Conservation (phyloP, 2,797 vertebrate species). For the Lacerta viridis region DNA sequence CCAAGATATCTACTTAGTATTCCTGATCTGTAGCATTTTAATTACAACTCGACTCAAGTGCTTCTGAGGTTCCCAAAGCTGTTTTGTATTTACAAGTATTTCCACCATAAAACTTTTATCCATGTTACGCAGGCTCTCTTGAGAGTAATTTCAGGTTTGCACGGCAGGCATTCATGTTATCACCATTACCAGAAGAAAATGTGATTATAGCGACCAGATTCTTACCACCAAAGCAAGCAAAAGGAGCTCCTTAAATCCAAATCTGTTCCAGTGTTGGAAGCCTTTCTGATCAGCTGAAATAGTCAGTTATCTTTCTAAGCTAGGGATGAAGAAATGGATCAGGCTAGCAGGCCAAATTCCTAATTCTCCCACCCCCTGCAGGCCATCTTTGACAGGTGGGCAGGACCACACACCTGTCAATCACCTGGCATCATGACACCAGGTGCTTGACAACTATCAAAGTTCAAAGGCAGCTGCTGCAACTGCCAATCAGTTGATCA, state of each 20-base stretch:
- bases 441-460: no score
- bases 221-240: background rate
- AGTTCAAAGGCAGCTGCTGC: no score
- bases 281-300: background rate
- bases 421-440: no score
- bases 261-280: background rate
- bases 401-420: no score
- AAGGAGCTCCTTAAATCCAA: background rate
- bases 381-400: no score
- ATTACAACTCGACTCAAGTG: constrained; percentile 1
- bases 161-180: background rate
- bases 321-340: no score
- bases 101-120: constrained; percentile 22
- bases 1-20: background rate
- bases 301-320: background rate
- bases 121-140: constrained; percentile 5
- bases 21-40: constrained; percentile 37
- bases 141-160: constrained; percentile 23
- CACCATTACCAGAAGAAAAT: background rate
- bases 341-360: no score
- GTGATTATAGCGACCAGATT: background rate
- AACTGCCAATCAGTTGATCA: no score
- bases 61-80: constrained; percentile 10
- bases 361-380: no score
- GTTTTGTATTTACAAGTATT: constrained; percentile 25